Evolutionary conservation across 1,140 invertebrate species (phyloP).

Genomic region (Saccostrea cuccullata): DNA sequence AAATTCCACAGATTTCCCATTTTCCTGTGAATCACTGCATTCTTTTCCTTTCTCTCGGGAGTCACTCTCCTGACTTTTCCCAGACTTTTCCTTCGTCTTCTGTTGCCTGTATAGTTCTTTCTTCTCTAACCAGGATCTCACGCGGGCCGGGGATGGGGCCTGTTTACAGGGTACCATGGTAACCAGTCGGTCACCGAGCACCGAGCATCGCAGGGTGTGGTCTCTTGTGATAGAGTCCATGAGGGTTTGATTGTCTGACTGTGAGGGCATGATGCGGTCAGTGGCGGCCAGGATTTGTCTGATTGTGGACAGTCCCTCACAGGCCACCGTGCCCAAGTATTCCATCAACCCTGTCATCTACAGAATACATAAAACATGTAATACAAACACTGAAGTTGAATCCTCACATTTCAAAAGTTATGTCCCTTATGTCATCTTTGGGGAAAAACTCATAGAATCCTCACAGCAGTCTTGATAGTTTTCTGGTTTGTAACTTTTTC

Average conservation of each 20-base stretch:
- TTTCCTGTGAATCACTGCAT: not conserved
- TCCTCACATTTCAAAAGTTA: too few species aligned
- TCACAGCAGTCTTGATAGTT: too few species aligned
- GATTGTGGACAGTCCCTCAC: not conserved
- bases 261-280: conserved; percentile 59
- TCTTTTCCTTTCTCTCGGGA: not conserved
- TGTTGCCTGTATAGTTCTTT: conserved; percentile 55
- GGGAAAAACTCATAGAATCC: too few species aligned
- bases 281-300: conserved; percentile 39
- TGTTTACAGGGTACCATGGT: conserved; percentile 70
- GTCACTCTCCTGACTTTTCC: not conserved
- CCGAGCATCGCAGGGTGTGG: conserved; percentile 62
- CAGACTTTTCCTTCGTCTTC: conserved; percentile 44
- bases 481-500: too few species aligned
- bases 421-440: too few species aligned
- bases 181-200: conserved; percentile 65
- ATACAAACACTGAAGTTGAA: too few species aligned
- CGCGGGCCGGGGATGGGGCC: conserved; percentile 61
- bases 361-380: conserved; percentile 29
- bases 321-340: conserved; percentile 50
- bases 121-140: conserved; percentile 63
- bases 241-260: conserved; percentile 58
- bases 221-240: conserved; percentile 65
- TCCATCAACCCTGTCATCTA: conserved; percentile 65
- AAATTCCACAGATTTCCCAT: not conserved